Conservation (phyloP, 2,888 invertebrate species). For the Brachynemurus nebulosus region DNA sequence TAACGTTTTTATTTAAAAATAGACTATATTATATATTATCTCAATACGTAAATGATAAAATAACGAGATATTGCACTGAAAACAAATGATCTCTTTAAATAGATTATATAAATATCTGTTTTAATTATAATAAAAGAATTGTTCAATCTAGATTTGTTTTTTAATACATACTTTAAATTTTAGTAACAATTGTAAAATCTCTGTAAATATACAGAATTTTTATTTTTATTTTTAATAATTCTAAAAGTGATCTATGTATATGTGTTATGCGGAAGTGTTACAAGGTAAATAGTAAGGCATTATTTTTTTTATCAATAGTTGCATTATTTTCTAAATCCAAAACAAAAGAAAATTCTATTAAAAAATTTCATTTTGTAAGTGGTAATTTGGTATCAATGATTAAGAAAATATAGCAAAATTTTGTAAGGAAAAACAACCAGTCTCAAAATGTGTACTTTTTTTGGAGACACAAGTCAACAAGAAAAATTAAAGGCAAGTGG, state of each 20-base stretch:
- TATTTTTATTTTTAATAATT: neutral
- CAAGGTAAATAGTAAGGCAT: constrained; percentile 1
- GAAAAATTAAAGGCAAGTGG: constrained; percentile 2
- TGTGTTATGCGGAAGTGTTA: neutral
- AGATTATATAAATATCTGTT: too few relatives aligned
- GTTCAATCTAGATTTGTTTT: neutral
- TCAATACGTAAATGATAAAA: too few relatives aligned
- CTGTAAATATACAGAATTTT: neutral
- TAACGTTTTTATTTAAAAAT: neutral
- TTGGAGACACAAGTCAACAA: constrained; percentile 2
- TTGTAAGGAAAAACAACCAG: neutral
- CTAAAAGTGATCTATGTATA: constrained; percentile 1
- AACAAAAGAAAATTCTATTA: too few relatives aligned
- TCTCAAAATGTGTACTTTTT: constrained; percentile 1
- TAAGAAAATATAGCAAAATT: neutral
- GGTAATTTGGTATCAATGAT: neutral
- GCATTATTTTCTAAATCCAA: neutral
- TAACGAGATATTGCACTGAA: neutral
- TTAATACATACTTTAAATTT: neutral
- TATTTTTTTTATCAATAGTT: neutral
- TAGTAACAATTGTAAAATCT: constrained; percentile 1
- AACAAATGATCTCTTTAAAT: neutral
- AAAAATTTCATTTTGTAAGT: neutral
- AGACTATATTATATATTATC: neutral
- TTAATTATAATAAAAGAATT: neutral